These are phyloP conservation scores for Callimorpha dominula DNA, from an alignment of 2,888 invertebrate species.

Conservation along the genomic window DNA sequence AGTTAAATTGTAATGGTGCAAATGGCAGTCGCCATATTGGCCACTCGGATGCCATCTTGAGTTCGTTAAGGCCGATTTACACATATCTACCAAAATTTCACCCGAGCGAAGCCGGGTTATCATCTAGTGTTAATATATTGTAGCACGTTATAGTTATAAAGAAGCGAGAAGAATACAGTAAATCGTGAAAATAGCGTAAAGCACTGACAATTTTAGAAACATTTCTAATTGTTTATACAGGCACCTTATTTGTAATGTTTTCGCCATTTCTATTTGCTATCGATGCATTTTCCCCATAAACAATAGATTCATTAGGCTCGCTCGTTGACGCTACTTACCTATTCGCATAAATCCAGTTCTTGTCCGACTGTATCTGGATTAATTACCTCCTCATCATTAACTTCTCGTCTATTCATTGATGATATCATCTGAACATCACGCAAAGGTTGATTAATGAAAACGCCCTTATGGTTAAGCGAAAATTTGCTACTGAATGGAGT, in stretches of 20 bases:
- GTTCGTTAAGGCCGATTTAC: too few species aligned
- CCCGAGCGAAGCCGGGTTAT: too few species aligned
- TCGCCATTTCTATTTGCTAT: too few species aligned
- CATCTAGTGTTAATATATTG: too few species aligned
- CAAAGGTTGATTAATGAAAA: conserved; percentile 15
- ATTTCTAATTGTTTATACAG: too few species aligned
- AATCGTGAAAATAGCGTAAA: not conserved
- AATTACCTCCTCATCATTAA: conserved; percentile 3
- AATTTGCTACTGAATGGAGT: not conserved
- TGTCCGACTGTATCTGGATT: conserved; percentile 14
- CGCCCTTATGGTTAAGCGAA: conserved; percentile 10
- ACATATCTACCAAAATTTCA: too few species aligned
- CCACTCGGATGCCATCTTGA: too few species aligned
- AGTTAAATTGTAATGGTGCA: too few species aligned
- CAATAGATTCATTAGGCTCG: not conserved
- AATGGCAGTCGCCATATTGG: too few species aligned
- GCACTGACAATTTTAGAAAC: not conserved
- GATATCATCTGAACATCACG: conserved; percentile 13
- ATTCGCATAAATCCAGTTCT: conserved; percentile 5
- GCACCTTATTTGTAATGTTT: too few species aligned
- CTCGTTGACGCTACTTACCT: not conserved
- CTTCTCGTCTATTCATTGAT: conserved; percentile 5
- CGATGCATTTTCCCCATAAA: not conserved
- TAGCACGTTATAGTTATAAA: too few species aligned
- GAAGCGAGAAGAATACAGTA: too few species aligned